phyloP scores from a whole-genome alignment of 2,888 invertebrate genomes.

The Ametastegia equiseti region DNA sequence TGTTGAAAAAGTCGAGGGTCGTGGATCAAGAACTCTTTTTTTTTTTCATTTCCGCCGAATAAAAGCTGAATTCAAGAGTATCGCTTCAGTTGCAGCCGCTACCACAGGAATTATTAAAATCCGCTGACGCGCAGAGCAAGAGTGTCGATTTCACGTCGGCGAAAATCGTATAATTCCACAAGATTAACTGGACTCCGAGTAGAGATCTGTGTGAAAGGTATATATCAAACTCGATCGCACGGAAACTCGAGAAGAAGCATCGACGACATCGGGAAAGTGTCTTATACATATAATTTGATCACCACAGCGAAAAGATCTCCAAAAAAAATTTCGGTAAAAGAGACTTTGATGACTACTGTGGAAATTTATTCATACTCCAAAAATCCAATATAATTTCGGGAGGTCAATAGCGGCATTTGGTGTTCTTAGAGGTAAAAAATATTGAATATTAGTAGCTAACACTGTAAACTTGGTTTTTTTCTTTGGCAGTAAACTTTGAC shows the following conservation, averaged over 20 bases:
- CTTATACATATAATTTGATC: not conserved
- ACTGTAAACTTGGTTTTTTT: not conserved
- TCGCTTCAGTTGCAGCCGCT: slow-evolving; percentile 19
- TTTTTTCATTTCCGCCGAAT: slow-evolving; percentile 15
- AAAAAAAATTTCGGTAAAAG: not conserved
- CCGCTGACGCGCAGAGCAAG: not conserved
- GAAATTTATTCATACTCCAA: not conserved
- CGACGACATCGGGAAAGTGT: not conserved
- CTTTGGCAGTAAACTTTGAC: not conserved
- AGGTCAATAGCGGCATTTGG: not conserved
- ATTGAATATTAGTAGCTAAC: not conserved
- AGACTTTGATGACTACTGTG: not conserved
- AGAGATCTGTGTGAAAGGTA: not conserved
- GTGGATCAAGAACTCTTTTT: not conserved
- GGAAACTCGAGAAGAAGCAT: not conserved
- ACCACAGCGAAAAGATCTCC: not conserved
- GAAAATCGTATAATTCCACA: not conserved
- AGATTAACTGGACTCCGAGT: not conserved
- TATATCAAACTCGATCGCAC: not conserved
- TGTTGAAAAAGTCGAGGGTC: not conserved
- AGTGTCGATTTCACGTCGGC: not conserved
- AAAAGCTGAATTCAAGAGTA: slow-evolving; percentile 6
- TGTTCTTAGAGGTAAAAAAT: not conserved
- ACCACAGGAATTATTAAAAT: slow-evolving; percentile 22
- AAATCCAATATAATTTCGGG: not conserved